Base-by-base conservation (phyloP, 2,888 invertebrate species). In the Pandemis corylana region DNA sequence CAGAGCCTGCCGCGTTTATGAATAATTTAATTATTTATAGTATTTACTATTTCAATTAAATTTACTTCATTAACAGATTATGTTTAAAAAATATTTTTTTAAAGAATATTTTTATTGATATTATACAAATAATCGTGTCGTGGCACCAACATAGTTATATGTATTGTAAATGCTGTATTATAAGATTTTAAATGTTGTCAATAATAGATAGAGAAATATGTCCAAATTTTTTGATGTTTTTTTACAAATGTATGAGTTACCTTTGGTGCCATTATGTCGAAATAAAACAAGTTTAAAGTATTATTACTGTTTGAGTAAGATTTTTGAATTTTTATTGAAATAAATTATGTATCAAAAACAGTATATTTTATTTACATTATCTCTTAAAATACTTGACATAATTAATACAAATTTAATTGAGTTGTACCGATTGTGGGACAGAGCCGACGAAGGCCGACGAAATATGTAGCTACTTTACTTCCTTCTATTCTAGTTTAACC, bases 301-400 rank as follows among this genome's bases (percentile, higher is more conserved):
- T 75, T 74, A 74, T 74, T 68, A 68, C 68, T 66, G 70, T 75
- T 75, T 75, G 53, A 46, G 36, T 75, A 75, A 59, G 59, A 59
- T 75, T 74, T 69, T 74, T 74, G 69, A 70, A 56, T 36, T 51
- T 70, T 70, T 75, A 75, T 71, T 71, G 63, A 75, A 75, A 71
- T 71, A 75, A 75, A 75, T 56, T 62, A 75, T 62, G 62, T 71
- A 75, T 63, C 53, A 62, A 71, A 56, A 63, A 46, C 12, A n/a
- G 51, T 20, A 20, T 63, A 36, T 71, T 75, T 75, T 63, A 75
- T 75, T 75, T 67, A 46, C 53, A 61, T 28, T 69, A 59, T 59
- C 41, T 42, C 28, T 51, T 51, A 59, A 20, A 59, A 59, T 59
- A 59, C 59, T 28, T 5, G 51, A 6, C 51, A 51, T 46, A 12